Conservation (phyloP, 2,113 vertebrate species). For the Nothoprocta pentlandii region DNA sequence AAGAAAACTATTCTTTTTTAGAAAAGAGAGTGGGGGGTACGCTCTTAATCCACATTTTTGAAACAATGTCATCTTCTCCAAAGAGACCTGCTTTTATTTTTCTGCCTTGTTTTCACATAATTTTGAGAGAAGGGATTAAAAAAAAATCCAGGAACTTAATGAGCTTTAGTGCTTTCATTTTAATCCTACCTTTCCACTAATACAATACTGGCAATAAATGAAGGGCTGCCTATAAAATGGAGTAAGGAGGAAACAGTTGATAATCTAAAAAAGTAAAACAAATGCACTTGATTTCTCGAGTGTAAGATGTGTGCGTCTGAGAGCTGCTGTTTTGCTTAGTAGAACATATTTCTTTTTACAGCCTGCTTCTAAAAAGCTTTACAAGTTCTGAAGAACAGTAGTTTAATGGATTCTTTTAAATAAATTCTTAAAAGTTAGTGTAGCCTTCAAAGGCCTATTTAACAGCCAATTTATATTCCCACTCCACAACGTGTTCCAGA, state of each 20-base stretch:
- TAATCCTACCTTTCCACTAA: slow-evolving; percentile 70
- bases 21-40: slow-evolving; percentile 49
- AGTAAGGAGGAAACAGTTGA: slow-evolving; percentile 53
- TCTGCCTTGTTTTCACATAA: slow-evolving; percentile 76
- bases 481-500: neutral
- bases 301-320: neutral
- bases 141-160: slow-evolving; percentile 78
- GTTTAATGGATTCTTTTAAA: neutral
- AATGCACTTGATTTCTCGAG: neutral
- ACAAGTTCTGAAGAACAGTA: slow-evolving; percentile 3
- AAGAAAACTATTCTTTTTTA: slow-evolving; percentile 68
- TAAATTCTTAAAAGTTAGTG: slow-evolving; percentile 3
- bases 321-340: slow-evolving; percentile 1
- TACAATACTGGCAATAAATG: slow-evolving; percentile 63
- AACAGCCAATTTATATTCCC: neutral
- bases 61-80: slow-evolving; percentile 74
- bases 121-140: slow-evolving; percentile 69
- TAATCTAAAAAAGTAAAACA: slow-evolving; percentile 62
- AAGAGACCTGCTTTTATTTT: slow-evolving; percentile 69
- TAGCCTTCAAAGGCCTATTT: slow-evolving; percentile 23
- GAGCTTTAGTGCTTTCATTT: slow-evolving; percentile 78
- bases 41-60: slow-evolving; percentile 78
- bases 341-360: neutral
- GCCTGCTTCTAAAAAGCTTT: neutral
- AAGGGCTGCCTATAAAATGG: slow-evolving; percentile 69